Evolutionary conservation across 2,113 vertebrate species (phyloP).

Genomic region (Seriola aureovittata): DNA sequence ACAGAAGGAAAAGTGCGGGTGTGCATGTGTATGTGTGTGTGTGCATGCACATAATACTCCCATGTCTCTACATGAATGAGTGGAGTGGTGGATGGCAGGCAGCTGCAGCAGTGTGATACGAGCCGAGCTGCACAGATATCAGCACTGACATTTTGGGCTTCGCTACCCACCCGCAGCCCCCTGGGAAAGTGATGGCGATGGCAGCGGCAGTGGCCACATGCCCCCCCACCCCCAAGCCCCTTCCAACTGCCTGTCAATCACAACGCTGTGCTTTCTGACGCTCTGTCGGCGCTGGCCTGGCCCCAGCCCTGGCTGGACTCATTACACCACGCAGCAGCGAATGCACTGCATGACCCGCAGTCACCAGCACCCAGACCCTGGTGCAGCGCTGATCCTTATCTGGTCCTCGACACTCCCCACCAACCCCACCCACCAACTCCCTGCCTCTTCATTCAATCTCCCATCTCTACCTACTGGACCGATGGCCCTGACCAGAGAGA

Average conservation of each 20-base stretch:
- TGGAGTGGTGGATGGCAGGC: conserved; percentile 72
- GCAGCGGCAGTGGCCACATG: conserved; percentile 61
- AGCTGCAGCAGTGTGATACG: conserved; percentile 81
- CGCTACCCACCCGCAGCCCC: conserved; percentile 79
- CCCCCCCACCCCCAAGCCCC: conserved; percentile 24
- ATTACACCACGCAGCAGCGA: conserved; percentile 48
- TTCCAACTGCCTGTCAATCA: conserved; percentile 76
- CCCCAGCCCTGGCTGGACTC: conserved; percentile 33
- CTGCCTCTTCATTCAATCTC: conserved; percentile 56
- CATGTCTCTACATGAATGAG: conserved; percentile 75
- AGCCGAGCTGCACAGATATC: conserved; percentile 81
- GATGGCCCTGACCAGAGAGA: conserved; percentile 50
- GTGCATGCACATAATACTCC: conserved; percentile 37
- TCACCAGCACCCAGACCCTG: conserved; percentile 29
- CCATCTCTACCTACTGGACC: conserved; percentile 52
- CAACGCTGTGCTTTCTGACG: conserved; percentile 51
- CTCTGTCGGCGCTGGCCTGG: conserved; percentile 35
- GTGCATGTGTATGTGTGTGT: conserved; percentile 40
- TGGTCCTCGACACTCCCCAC: conserved; percentile 19
- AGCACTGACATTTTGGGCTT: conserved; percentile 89
- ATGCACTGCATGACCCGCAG: conserved; percentile 40
- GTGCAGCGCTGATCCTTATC: conserved; percentile 63
- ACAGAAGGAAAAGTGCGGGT: conserved; percentile 31
- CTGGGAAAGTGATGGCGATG: conserved; percentile 81
- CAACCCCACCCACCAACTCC: conserved; percentile 34